These are phyloP conservation scores for Hydraecia micacea DNA, from an alignment of 2,888 invertebrate species.

Conservation along the genomic window DNA sequence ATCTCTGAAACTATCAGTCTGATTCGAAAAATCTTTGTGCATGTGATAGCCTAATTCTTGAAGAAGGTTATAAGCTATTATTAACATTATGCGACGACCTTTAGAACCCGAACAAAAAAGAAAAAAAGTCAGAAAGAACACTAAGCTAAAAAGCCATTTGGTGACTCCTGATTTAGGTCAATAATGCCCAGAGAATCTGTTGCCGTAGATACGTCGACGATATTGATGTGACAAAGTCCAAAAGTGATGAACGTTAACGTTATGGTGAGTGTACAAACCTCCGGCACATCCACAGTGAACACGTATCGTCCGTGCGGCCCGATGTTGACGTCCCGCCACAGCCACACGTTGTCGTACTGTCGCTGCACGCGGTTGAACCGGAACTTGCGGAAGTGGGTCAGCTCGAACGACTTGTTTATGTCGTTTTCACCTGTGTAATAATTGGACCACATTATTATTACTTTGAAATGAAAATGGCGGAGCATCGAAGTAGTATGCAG, in stretches of 20 bases:
- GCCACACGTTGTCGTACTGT: constrained; percentile 98
- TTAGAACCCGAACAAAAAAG: background rate
- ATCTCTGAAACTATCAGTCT: too few species aligned
- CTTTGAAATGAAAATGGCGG: background rate
- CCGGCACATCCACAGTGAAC: constrained; percentile 96
- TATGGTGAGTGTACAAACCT: constrained; percentile 72
- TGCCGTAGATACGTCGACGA: background rate
- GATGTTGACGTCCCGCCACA: constrained; percentile 98
- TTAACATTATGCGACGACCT: background rate
- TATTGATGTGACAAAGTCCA: background rate
- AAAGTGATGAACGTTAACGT: background rate
- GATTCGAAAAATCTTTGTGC: too few species aligned
- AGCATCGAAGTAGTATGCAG: background rate
- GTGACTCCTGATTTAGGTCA: background rate
- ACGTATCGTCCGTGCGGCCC: constrained; percentile 96
- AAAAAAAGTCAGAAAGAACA: too few species aligned
- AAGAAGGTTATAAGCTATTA: background rate
- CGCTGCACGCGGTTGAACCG: constrained; percentile 97
- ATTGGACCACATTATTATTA: background rate
- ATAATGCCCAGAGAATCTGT: background rate
- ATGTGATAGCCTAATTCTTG: background rate
- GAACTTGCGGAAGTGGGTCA: constrained; percentile 94
- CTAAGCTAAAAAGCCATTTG: background rate
- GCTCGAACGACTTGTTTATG: constrained; percentile 91
- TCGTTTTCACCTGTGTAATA: constrained; percentile 88